Percentiles rank a stretch among this genome's conserved stretches.
These are phyloP conservation scores for Chironomus tepperi DNA, from an alignment of 1,140 invertebrate species.

Conservation along the genomic window DNA sequence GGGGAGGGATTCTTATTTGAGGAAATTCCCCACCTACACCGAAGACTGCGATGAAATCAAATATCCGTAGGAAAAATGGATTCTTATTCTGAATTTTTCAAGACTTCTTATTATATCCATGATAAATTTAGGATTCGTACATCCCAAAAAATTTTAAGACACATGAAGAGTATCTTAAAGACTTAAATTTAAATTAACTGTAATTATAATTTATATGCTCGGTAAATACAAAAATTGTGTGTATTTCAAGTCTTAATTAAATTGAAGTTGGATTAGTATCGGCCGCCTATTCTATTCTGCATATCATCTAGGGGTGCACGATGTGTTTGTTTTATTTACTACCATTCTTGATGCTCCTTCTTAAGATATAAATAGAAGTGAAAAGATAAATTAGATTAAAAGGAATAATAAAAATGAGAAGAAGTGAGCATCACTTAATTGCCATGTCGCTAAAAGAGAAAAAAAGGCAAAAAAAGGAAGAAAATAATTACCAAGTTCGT, in stretches of 20 bases:
- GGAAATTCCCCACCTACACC: too few species aligned
- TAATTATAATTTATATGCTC: slow-evolving; percentile 4
- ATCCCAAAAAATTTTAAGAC: too few species aligned
- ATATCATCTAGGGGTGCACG: background rate
- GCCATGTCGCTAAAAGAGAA: background rate
- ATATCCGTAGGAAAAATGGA: too few species aligned
- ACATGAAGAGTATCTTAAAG: background rate
- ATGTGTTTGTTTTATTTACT: too few species aligned
- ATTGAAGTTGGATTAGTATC: slow-evolving; percentile 13
- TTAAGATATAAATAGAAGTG: too few species aligned
- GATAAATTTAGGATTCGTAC: too few species aligned
- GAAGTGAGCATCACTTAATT: slow-evolving; percentile 11
- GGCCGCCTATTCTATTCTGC: too few species aligned
- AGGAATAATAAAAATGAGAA: background rate
- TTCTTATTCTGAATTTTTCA: background rate
- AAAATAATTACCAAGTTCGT: background rate
- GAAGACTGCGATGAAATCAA: too few species aligned
- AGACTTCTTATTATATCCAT: background rate
- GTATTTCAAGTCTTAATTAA: background rate
- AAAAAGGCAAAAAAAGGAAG: slow-evolving; percentile 3
- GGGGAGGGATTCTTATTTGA: too few species aligned
- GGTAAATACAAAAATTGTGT: background rate
- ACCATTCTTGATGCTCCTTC: too few species aligned
- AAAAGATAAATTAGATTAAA: background rate
- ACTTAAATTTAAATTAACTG: slow-evolving; percentile 1